Evolutionary conservation across 2,888 invertebrate genomes (phyloP).

Genomic region (Ophraella communa): DNA sequence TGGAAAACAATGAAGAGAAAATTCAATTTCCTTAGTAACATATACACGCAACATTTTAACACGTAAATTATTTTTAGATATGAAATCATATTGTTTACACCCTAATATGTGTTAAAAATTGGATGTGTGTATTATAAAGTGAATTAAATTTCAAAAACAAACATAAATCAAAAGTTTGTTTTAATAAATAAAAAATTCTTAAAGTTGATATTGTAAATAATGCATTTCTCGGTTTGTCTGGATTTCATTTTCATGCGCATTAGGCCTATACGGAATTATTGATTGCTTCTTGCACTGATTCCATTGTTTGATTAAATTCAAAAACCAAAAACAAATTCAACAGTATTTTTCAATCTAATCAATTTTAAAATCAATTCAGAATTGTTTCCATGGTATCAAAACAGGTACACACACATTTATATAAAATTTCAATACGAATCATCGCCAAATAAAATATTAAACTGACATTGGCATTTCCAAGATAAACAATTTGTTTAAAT

Average conservation of each 20-base stretch:
- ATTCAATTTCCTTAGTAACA: not conserved
- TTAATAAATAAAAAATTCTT: not conserved
- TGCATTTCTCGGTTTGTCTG: not conserved
- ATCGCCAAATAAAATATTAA: not conserved
- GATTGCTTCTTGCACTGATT: conserved; percentile 3
- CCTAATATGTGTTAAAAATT: not conserved
- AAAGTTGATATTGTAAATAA: not conserved
- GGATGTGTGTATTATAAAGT: not conserved
- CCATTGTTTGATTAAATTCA: conserved; percentile 20
- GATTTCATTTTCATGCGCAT: conserved; percentile 7
- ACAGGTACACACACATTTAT: not conserved
- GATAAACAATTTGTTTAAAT: conserved; percentile 7
- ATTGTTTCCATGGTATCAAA: conserved; percentile 2
- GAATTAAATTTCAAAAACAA: not conserved
- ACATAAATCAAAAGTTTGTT: not conserved
- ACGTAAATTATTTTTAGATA: conserved; percentile 6
- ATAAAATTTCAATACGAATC: not conserved
- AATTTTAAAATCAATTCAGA: conserved; percentile 8
- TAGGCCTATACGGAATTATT: conserved; percentile 9
- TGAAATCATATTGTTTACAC: conserved; percentile 1
- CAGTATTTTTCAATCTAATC: not conserved
- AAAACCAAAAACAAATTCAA: not conserved
- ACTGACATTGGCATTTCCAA: conserved; percentile 4
- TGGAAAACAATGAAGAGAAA: not conserved
- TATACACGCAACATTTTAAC: not conserved